Conservation (phyloP, 1,140 invertebrate species). For the Nasonia longicornis region DNA sequence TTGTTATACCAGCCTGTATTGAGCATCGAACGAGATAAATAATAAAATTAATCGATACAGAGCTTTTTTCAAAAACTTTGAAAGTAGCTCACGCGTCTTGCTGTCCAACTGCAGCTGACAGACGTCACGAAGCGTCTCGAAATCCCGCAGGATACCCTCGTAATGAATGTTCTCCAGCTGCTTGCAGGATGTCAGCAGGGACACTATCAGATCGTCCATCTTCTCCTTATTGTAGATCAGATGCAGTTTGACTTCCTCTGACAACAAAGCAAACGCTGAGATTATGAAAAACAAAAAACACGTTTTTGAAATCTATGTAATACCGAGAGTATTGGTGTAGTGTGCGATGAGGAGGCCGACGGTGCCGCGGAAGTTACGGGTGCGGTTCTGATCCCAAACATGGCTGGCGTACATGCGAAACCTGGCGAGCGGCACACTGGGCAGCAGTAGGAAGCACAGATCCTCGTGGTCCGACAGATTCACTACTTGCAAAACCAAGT, state of each 20-base stretch:
- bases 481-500: conserved; percentile 49
- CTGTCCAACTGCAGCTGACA: conserved; percentile 61
- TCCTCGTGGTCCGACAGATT: conserved; percentile 68
- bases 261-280: neutral
- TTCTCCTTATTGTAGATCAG: conserved; percentile 65
- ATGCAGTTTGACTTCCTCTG: conserved; percentile 66
- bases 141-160: conserved; percentile 65
- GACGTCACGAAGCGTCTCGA: conserved; percentile 64
- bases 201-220: conserved; percentile 65
- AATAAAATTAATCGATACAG: conserved; percentile 39
- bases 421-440: conserved; percentile 64
- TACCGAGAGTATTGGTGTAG: conserved; percentile 65
- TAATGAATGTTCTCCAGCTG: conserved; percentile 64
- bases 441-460: conserved; percentile 62
- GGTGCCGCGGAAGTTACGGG: conserved; percentile 65
- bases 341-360: conserved; percentile 63
- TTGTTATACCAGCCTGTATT: conserved; percentile 45
- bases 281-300: neutral
- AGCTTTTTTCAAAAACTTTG: neutral
- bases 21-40: conserved; percentile 47
- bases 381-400: conserved; percentile 68
- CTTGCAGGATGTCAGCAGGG: conserved; percentile 62
- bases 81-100: conserved; percentile 58
- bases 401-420: conserved; percentile 66
- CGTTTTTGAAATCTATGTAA: neutral